Evolutionary conservation across 1,140 invertebrate genomes (phyloP), one percentile per base, ranked within the genome.

Genomic region (Cotesia glomerata): DNA sequence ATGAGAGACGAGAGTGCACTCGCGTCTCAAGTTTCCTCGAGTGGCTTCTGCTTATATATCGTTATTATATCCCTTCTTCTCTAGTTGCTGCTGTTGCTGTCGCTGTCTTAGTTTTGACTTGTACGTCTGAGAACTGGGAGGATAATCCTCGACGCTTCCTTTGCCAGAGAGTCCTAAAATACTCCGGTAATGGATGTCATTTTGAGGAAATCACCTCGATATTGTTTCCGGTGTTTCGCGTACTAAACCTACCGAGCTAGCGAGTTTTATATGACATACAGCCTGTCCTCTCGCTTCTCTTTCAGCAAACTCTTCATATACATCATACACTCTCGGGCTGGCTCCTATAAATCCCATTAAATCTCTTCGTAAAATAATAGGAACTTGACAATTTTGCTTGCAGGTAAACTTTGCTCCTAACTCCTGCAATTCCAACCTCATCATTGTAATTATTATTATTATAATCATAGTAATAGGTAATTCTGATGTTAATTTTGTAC

Each of bases 111-210:
- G 18, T 4, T 52, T 68, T 52, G 64, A 8, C 14, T 32, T 69
- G 18, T 39, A 26, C 0, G 52, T 26, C 26, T 26, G 3, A 14
- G 66, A 39, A 45, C 35, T 61, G 34, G 13, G 11, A 16, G 39
- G 62, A 18, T 64, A 64, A 64, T 64, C 62, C 62, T 49, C 7
- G 62, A 49, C 39, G 62, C 49, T 64, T 64, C 62, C 62, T 64
- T 32, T 9, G 16, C 11, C 14, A 58, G 4, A 16, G 16, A 58
- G 32, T 52, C 34, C 49, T 52, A 34, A 18, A 66, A 58, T 72
- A 61, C 54, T 59, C 70, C 70, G 70, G 70, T 72, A 72, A 72
- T 72, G 70, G 66, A 72, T 66, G 62, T 72, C 63, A 72, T 72
- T 72, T 52, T 35, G 39, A 72, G 70, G 70, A 72, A 72, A 72